Evolutionary conservation across 2,888 invertebrate species (phyloP).

Genomic region (Ochropleura leucogaster): DNA sequence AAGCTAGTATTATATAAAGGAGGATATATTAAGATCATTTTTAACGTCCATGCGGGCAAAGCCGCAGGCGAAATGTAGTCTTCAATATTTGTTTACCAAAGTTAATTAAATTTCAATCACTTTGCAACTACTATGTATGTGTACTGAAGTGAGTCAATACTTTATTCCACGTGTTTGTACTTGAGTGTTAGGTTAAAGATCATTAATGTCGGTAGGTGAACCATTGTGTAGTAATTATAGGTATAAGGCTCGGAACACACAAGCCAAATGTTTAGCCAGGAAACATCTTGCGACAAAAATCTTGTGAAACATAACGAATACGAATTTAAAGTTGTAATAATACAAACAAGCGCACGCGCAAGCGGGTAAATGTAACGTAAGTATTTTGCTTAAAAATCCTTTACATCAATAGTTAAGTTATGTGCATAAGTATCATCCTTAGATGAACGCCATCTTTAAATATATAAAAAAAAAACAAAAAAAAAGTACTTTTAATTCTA

Average conservation of each 20-base stretch:
- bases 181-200: slow-evolving; percentile 20
- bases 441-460: no score
- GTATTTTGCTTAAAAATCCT: no score
- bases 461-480: no score
- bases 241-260: slow-evolving; percentile 11
- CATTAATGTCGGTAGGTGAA: slow-evolving; percentile 15
- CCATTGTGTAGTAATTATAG: slow-evolving; percentile 23
- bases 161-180: slow-evolving; percentile 25
- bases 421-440: no score
- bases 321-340: not conserved
- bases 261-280: slow-evolving; percentile 5
- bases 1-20: no score
- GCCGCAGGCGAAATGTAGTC: no score
- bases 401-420: no score
- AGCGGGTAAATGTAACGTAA: no score
- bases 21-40: no score
- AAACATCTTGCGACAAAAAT: not conserved
- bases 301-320: no score
- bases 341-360: not conserved
- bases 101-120: not conserved
- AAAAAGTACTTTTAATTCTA: no score
- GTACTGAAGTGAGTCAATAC: not conserved
- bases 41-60: not conserved
- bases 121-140: not conserved
- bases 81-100: not conserved